Percentiles rank a stretch among this genome's conserved stretches.
phyloP scores from a whole-genome alignment of 2,888 invertebrate genomes.

The Drosophila tanythrix region DNA sequence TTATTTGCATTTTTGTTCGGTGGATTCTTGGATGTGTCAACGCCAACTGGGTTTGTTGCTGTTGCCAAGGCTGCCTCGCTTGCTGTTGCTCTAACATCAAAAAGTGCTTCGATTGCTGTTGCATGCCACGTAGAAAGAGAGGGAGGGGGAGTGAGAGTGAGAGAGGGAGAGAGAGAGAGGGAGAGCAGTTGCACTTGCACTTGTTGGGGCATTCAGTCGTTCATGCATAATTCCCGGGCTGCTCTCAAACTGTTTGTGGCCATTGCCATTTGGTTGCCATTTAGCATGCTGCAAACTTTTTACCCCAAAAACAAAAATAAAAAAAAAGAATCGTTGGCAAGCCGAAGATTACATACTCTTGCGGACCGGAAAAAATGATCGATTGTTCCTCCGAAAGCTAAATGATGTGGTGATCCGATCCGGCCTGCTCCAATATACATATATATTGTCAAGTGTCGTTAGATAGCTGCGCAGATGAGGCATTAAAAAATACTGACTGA shows the following conservation, averaged over 20 bases:
- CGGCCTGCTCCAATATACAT: neutral
- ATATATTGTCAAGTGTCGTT: neutral
- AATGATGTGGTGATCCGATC: neutral
- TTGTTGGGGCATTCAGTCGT: slow-evolving; percentile 57
- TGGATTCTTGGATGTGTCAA: slow-evolving; percentile 40
- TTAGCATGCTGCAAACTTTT: slow-evolving; percentile 55
- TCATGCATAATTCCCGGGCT: slow-evolving; percentile 66
- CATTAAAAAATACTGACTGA: neutral
- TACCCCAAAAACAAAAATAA: slow-evolving; percentile 2
- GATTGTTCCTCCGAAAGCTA: neutral
- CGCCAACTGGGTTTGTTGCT: slow-evolving; percentile 8
- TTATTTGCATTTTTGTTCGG: slow-evolving; percentile 69
- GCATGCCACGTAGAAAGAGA: slow-evolving; percentile 28
- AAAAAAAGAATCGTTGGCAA: neutral
- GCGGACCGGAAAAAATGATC: neutral
- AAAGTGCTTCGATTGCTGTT: slow-evolving; percentile 60
- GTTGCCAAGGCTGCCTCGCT: slow-evolving; percentile 1
- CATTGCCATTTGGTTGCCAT: slow-evolving; percentile 58
- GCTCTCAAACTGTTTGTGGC: slow-evolving; percentile 40
- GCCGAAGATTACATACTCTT: slow-evolving; percentile 1
- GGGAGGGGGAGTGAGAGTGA: too few species aligned
- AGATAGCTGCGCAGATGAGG: neutral
- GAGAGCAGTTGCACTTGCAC: slow-evolving; percentile 26
- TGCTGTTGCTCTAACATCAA: slow-evolving; percentile 36
- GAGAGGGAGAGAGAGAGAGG: neutral